phyloP scores from a whole-genome alignment of 2,888 invertebrate species.

The Ephialtes manifestator region DNA sequence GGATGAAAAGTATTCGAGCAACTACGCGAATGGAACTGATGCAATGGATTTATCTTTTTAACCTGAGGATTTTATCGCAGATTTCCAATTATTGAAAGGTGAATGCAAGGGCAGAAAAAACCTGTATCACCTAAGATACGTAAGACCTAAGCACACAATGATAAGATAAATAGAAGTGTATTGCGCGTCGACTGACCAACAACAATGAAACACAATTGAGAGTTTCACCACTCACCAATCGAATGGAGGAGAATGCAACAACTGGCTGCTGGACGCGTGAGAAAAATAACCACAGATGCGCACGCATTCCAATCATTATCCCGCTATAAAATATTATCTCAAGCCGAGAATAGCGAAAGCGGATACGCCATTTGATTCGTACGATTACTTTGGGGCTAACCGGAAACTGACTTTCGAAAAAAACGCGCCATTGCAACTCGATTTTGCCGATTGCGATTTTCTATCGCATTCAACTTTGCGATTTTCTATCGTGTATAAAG shows the following conservation, averaged over 20 bases:
- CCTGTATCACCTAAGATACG: not conserved
- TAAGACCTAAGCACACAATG: not conserved
- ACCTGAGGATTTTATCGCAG: not conserved
- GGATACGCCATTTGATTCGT: no score
- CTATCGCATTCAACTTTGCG: no score
- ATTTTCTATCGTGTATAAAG: no score
- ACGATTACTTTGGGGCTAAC: no score
- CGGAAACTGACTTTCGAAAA: no score
- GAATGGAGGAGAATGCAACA: constrained; percentile 3
- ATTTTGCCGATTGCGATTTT: no score
- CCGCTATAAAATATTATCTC: not conserved
- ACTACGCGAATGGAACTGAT: not conserved
- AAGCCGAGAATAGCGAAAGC: no score
- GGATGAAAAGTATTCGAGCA: not conserved
- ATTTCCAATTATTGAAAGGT: not conserved
- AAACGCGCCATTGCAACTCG: no score
- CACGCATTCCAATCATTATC: not conserved
- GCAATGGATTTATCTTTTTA: not conserved
- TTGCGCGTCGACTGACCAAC: constrained; percentile 14
- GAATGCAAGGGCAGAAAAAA: constrained; percentile 9
- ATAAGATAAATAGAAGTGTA: constrained; percentile 21
- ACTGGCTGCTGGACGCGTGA: not conserved
- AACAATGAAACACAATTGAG: constrained; percentile 18
- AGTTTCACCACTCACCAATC: constrained; percentile 5
- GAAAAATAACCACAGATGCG: not conserved